Conservation (phyloP, 1,140 invertebrate species). For the Dryas iulia region DNA sequence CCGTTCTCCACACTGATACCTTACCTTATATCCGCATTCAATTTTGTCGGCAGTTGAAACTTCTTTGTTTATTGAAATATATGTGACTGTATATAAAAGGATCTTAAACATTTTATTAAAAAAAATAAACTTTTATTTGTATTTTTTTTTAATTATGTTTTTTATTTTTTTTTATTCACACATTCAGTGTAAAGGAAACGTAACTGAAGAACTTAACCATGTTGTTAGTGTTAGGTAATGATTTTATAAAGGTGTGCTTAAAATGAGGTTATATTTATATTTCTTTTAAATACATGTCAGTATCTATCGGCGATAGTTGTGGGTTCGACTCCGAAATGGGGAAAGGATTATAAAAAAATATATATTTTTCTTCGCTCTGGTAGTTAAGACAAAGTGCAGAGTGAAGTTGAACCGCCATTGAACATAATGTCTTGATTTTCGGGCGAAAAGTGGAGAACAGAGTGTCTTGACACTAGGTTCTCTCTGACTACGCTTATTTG, state of each 20-base stretch:
- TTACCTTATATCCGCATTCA: slow-evolving; percentile 39
- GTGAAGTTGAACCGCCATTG: too few species aligned
- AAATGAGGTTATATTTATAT: background rate
- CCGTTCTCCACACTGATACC: background rate
- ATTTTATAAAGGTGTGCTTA: background rate
- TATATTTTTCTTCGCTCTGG: too few species aligned
- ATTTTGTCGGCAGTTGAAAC: background rate
- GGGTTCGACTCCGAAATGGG: background rate
- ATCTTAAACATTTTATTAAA: background rate
- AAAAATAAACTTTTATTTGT: too few species aligned
- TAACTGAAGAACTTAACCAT: background rate
- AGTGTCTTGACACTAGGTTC: too few species aligned
- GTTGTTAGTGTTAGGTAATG: background rate
- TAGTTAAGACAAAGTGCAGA: too few species aligned
- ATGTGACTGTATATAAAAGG: background rate
- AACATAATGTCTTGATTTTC: too few species aligned
- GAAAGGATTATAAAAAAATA: too few species aligned
- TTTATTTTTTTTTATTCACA: background rate
- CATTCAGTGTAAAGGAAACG: background rate
- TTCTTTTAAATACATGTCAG: background rate
- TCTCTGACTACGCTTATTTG: too few species aligned
- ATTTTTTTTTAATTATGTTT: background rate
- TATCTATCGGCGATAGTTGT: too few species aligned
- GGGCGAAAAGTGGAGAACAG: too few species aligned
- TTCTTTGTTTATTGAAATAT: background rate